phyloP scores from a whole-genome alignment of 2,113 vertebrate species.

The Eolophus roseicapilla region DNA sequence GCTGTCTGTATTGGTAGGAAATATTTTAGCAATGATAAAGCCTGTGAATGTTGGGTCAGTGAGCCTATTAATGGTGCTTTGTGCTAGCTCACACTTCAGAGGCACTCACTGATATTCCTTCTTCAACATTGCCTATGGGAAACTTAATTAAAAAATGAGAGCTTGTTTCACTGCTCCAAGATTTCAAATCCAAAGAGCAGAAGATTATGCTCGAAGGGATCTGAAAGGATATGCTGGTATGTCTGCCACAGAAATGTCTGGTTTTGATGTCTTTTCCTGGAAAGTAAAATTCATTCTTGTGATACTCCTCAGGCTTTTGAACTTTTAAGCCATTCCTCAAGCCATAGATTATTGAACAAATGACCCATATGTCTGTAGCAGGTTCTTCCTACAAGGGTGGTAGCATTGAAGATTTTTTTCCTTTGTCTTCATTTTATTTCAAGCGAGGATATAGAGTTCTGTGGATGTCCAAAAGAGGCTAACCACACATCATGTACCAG shows the following conservation, averaged over 20 bases:
- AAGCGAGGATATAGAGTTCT: neutral
- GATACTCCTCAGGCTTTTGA: neutral
- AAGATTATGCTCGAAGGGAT: neutral
- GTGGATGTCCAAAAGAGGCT: neutral
- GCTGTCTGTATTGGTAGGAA: neutral
- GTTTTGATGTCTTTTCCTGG: slow-evolving; percentile 5
- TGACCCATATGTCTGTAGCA: neutral
- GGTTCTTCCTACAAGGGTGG: neutral
- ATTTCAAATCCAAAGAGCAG: neutral
- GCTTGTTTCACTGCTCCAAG: neutral
- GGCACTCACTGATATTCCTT: neutral
- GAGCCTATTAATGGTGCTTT: neutral
- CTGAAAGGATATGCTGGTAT: neutral
- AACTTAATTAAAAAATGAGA: slow-evolving; percentile 17
- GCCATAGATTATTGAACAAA: neutral
- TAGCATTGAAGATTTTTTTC: neutral
- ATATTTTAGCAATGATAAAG: neutral
- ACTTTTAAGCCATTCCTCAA: neutral
- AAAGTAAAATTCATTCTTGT: neutral
- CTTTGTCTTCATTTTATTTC: neutral
- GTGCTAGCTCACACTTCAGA: neutral
- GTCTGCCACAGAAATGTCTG: neutral
- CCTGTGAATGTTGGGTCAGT: neutral
- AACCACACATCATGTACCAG: neutral
- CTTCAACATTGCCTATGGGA: neutral